These are phyloP conservation scores for Endomychus coccineus DNA, from an alignment of 2,888 invertebrate species.

Conservation along the genomic window DNA sequence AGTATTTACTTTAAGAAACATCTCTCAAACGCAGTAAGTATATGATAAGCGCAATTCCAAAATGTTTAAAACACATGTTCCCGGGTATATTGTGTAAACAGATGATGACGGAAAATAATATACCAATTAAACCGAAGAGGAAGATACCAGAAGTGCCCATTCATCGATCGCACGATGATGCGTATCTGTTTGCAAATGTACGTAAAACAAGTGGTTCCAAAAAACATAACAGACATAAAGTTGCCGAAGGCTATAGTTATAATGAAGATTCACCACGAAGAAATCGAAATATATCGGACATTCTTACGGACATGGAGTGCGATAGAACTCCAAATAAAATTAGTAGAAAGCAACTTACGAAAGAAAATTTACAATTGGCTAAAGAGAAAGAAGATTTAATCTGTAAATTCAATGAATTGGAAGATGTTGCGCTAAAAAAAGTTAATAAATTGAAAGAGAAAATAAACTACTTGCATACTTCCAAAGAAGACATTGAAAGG, in stretches of 20 bases:
- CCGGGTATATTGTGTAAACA: too few relatives aligned
- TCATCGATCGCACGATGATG: too few relatives aligned
- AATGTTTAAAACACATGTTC: too few relatives aligned
- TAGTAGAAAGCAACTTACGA: conserved; percentile 37
- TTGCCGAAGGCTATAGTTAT: too few relatives aligned
- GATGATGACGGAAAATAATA: conserved; percentile 9
- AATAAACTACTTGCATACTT: conserved; percentile 50
- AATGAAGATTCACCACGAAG: conserved; percentile 1
- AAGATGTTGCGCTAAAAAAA: conserved; percentile 49
- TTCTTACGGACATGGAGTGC: conserved; percentile 17
- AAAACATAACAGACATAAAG: not conserved
- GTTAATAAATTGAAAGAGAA: conserved; percentile 57
- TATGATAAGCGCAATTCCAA: too few relatives aligned
- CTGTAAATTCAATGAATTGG: conserved; percentile 46
- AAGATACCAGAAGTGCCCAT: conserved; percentile 36
- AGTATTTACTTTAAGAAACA: too few relatives aligned
- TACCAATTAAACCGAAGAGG: conserved; percentile 29
- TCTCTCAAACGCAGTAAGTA: too few relatives aligned
- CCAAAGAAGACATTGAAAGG: conserved; percentile 54
- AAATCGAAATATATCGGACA: not conserved
- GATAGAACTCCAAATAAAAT: conserved; percentile 24
- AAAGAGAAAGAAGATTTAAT: conserved; percentile 50
- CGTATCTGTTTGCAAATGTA: too few relatives aligned
- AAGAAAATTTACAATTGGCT: conserved; percentile 48
- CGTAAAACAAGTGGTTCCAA: too few relatives aligned